These are phyloP conservation scores for silkworm (Bombyx mori) DNA, from an alignment of 1,140 invertebrate genomes.

Conservation along the genomic window ASM3026992v2 NC_085111.1:1209501-1210000, in stretches of 20 bases:
- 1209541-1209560: too few species aligned
- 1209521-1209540: too few species aligned
- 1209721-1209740: constrained; percentile 93
- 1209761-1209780: constrained; percentile 87
- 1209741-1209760: constrained; percentile 84
- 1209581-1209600: too few species aligned
- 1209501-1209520: too few species aligned
- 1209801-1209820: constrained; percentile 87
- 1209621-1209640: constrained; percentile 84
- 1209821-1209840: constrained; percentile 88
- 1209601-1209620: constrained; percentile 80
- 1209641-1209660: constrained; percentile 57
- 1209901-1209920: neutral
- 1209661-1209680: constrained; percentile 41
- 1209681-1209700: constrained; percentile 84
- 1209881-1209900: constrained; percentile 71
- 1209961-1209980: neutral
- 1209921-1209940: neutral
- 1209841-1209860: constrained; percentile 91
- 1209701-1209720: constrained; percentile 88
- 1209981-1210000: too few species aligned
- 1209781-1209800: constrained; percentile 86
- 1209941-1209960: neutral
- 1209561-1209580: too few species aligned
- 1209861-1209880: constrained; percentile 96